phyloP scores from a whole-genome alignment of 2,113 vertebrate species.

The Tragelaphus buxtoni region DNA sequence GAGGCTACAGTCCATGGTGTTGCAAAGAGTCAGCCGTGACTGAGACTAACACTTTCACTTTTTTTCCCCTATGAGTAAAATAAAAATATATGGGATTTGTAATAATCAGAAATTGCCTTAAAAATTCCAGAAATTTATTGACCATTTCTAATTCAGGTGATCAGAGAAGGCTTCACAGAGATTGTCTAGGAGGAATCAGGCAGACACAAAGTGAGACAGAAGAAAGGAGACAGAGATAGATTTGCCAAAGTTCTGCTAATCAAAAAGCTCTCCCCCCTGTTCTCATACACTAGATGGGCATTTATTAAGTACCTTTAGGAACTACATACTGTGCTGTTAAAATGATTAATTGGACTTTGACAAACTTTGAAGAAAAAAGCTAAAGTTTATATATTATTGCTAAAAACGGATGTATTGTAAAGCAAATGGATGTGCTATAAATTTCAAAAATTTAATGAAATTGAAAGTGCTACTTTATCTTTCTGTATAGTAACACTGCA shows the following conservation, averaged over 20 bases:
- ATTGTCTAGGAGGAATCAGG: background rate
- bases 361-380: background rate
- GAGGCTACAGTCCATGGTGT: background rate
- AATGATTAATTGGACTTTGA: background rate
- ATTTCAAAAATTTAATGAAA: background rate
- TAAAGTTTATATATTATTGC: background rate
- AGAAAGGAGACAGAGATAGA: background rate
- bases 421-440: background rate
- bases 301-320: background rate
- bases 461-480: background rate
- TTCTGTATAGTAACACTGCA: background rate
- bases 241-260: background rate
- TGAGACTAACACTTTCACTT: background rate
- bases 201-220: background rate
- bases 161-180: background rate
- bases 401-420: background rate
- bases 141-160: background rate
- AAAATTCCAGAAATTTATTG: background rate
- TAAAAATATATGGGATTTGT: background rate
- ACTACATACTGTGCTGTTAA: background rate
- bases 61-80: background rate
- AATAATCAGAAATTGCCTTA: background rate
- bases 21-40: background rate
- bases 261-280: background rate
- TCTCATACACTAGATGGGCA: background rate